Conservation (phyloP, 2,113 vertebrate species). For the Protobothrops mucrosquamatus region DNA sequence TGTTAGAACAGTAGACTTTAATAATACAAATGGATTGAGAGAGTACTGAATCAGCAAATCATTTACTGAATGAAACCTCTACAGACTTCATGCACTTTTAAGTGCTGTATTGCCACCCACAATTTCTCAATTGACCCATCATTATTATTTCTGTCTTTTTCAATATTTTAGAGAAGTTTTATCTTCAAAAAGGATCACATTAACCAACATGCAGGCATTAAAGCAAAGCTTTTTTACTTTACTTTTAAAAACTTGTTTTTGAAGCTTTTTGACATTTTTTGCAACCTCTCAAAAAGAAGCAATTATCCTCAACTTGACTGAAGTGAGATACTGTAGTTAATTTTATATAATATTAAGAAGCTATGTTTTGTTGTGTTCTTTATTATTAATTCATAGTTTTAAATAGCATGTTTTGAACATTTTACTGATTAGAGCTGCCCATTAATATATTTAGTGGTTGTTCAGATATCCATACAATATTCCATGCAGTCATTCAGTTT, state of each 20-base stretch:
- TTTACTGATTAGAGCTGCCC: not conserved
- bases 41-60: constrained; percentile 5
- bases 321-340: not conserved
- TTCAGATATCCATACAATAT: not conserved
- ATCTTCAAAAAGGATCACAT: not conserved
- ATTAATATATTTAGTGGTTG: not conserved
- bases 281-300: not conserved
- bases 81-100: not conserved
- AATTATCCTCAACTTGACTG: no score
- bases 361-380: not conserved
- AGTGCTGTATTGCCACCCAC: not conserved
- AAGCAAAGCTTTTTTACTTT: not conserved
- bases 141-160: not conserved
- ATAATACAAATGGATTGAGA: not conserved
- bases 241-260: not conserved
- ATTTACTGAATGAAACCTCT: not conserved
- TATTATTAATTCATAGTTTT: not conserved
- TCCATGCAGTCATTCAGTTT: not conserved
- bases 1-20: constrained; percentile 9
- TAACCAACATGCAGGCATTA: not conserved
- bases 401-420: not conserved
- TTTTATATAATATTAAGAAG: not conserved
- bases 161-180: not conserved
- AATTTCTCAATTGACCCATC: not conserved
- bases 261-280: not conserved